phyloP scores from a whole-genome alignment of 2,113 vertebrate genomes.

The Lycaon pictus region DNA sequence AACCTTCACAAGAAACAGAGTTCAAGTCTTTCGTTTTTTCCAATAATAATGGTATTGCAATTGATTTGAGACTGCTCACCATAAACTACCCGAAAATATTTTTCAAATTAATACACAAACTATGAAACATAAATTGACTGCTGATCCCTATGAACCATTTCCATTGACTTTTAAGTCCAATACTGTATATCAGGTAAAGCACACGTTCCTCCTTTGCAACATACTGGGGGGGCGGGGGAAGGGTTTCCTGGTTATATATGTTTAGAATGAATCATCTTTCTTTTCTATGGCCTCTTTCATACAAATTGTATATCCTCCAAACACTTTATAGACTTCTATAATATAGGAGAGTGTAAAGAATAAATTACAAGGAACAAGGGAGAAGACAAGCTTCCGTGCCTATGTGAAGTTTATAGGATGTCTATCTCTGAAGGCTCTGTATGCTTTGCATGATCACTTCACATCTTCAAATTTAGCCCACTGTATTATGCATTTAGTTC shows the following conservation, averaged over 20 bases:
- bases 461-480: background rate
- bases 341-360: slow-evolving; percentile 45
- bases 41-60: slow-evolving; percentile 64
- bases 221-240: background rate
- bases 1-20: slow-evolving; percentile 62
- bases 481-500: slow-evolving; percentile 48
- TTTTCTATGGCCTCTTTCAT: slow-evolving; percentile 76
- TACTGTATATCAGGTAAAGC: slow-evolving; percentile 58
- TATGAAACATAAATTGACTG: slow-evolving; percentile 57
- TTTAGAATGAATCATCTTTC: slow-evolving; percentile 78
- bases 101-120: slow-evolving; percentile 76
- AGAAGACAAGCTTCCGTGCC: slow-evolving; percentile 39
- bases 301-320: slow-evolving; percentile 65
- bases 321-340: slow-evolving; percentile 58
- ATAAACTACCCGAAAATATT: slow-evolving; percentile 68
- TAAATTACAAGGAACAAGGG: slow-evolving; percentile 52
- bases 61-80: slow-evolving; percentile 54
- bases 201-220: slow-evolving; percentile 51
- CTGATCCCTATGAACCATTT: slow-evolving; percentile 19
- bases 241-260: slow-evolving; percentile 41
- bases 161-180: slow-evolving; percentile 71
- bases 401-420: slow-evolving; percentile 3
- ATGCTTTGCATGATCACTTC: background rate
- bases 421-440: background rate
- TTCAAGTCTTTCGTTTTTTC: slow-evolving; percentile 31